Conservation (phyloP, 2,888 invertebrate genomes). For the Lasioglossum leucozonium region DNA sequence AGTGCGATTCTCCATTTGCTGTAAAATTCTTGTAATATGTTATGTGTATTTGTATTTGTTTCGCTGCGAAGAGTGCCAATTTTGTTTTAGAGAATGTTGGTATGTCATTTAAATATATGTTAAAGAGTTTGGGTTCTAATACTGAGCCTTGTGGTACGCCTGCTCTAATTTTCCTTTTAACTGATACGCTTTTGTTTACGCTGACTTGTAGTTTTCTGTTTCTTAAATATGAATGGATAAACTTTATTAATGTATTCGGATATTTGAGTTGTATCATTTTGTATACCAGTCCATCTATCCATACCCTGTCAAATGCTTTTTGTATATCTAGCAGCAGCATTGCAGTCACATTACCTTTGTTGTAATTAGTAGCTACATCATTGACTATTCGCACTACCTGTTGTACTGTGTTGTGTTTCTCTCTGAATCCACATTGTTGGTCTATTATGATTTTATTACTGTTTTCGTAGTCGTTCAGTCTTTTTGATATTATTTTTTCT, state of each 20-base stretch:
- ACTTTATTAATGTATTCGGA: neutral
- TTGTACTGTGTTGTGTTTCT: constrained; percentile 69
- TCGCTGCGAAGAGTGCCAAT: too few species aligned
- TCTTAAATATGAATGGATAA: neutral
- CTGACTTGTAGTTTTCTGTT: neutral
- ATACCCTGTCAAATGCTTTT: constrained; percentile 3
- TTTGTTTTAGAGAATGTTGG: too few species aligned
- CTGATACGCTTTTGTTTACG: neutral
- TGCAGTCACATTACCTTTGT: constrained; percentile 66
- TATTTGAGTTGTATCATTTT: neutral
- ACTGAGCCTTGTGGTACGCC: neutral
- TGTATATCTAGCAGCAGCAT: constrained; percentile 58
- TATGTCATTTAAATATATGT: too few species aligned
- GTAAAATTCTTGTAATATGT: too few species aligned
- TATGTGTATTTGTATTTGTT: too few species aligned
- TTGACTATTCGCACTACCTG: constrained; percentile 73
- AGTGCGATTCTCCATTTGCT: too few species aligned
- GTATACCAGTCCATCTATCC: neutral
- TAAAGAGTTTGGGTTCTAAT: neutral
- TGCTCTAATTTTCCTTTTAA: neutral
- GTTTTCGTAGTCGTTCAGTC: constrained; percentile 48
- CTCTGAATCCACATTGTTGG: constrained; percentile 76
- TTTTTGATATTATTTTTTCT: constrained; percentile 64
- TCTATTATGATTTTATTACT: constrained; percentile 50
- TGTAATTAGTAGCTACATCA: constrained; percentile 66